Evolutionary conservation across 1,140 invertebrate genomes (phyloP), one percentile per base, ranked within the genome.

Genomic region (Bombus ignitus): DNA sequence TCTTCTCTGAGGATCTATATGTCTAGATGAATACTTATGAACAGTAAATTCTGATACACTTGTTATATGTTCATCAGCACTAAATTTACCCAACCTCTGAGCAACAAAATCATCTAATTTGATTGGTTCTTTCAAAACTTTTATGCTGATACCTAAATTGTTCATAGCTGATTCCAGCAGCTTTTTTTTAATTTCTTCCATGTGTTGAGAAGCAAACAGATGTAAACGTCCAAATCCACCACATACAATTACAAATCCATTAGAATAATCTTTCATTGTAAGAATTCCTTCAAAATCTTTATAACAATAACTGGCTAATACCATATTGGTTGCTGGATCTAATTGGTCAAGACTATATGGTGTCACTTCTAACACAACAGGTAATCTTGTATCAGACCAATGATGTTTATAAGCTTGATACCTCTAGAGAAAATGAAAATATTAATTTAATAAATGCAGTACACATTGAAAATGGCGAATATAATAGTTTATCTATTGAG

Each of bases 401-500:
- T 99, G 98, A 92, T 98, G 97, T 95, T 99, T 99, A 93, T 97
- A 98, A 18, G 98, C 98, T 96, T 98, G 97, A 94, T 98, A 99
- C 93, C 97, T 97, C 98, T 99, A 95, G 80, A 96, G 95, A 93
- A 91, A 90, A 42, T 89, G 88, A 76, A 80, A 79, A 74, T 85
- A 76, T 86, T 39, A 37, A 39, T 85, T 74, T 39, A 59, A 62
- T 79, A 73, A 32, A 57, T 66, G 12, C 4, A 25, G 28, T 62
- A 62, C 28, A 62, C 59, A 13, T 8, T 53, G 6, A 53, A 22
- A 53, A 53, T 53, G 47, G 5, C 0, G 0, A 22, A 53, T 6
- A 53, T 53, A 22, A 53, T 53, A 53, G 18, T 53, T 22, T 53
- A 53, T 8, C 18, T 53, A 53, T 22, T 22, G 47, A 53, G 47